Base-by-base conservation (phyloP, 2,797 vertebrate genomes). In the Lacerta bilineata region DNA sequence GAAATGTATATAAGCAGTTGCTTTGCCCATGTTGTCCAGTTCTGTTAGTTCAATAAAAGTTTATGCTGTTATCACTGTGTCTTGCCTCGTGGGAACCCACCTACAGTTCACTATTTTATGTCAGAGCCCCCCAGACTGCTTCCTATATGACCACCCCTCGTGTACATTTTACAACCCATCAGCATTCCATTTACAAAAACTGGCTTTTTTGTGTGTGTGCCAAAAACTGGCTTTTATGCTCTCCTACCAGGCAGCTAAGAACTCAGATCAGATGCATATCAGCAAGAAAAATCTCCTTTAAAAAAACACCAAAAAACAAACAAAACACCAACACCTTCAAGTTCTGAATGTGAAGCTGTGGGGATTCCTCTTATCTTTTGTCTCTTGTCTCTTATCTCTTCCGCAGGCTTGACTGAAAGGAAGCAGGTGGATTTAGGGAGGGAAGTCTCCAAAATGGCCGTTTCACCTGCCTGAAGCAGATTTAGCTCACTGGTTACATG, bases 261-360 rank as follows among this genome's bases (percentile, higher is more conserved):
- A 93, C 11, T 84, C 79, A 80, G 50, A 87, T 92, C 85, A 72
- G 81, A 84, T 80, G 80, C 0, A 0, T 80, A 76, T 71, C 86
- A 18, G 68, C 43, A 7, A 13, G 27, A 5, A 25, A 90, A 91
- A 84, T 5, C 43, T 4, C 77, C 18, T 79, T 7, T 85, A 17
- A 84, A 46, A 75, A 80, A 80, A 80, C n/a, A n/a, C n/a, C n/a
- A n/a, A n/a, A n/a, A n/a, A n/a, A n/a, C n/a, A n/a, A n/a, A n/a
- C n/a, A n/a, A 74, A 23, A 10, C 3, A 55, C 25, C 13, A 27
- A 29, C 71, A 83, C 18, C 78, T 93, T 91, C 84, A 82, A 93
- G 91, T 87, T 75, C 87, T 94, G 86, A 90, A 91, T 96, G 93
- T 88, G 94, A 94, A 87, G 66, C 33, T 85, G n/a, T 89, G 76